Evolutionary conservation across 2,888 invertebrate genomes (phyloP), one percentile per base, ranked within the genome.

Genomic region (Ochropacha duplaris): DNA sequence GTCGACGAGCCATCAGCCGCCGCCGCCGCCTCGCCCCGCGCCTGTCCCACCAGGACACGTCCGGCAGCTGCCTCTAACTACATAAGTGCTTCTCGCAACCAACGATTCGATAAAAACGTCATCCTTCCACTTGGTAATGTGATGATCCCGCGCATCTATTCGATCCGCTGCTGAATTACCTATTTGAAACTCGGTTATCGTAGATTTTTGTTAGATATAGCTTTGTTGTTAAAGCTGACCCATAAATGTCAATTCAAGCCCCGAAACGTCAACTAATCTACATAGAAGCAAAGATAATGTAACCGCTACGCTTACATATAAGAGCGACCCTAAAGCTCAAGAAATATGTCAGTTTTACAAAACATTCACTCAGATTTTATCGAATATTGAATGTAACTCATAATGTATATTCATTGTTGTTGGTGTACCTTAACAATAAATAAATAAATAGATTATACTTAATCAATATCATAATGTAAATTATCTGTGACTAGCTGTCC

Each of bases 1-100:
- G 71, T 69, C 75, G 74, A 60, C 72, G 72, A 69, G 70, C 76
- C 75, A 74, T 66, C 78, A 73, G 74, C 68, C 76, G 58, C 62
- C 66, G 75, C 69, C 78, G 72, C 74, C 62, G 74, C 75, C 72
- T 78, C 69, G 74, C 63, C 72, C 55, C 60, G 62, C 66, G 62
- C 70, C 65, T 65, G 64, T 61, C 73, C 75, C 75, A 79, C 74
- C 83, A 86, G 83, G 81, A 81, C 82, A 67, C 83, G 87, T 81
- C 82, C 84, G 86, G 76, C 89, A 88, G 87, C 88, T 89, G 89
- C 83, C 85, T 73, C 76, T 69, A 68, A 68, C 72, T 75, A 68
- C 63, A 68, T 72, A 74, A 76, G 76, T 80, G 82, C 78, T 77
- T 71, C 78, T 63, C 61, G 59, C 61, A 58, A 62, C 61, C 62